Base-by-base conservation (phyloP, 2,888 invertebrate genomes). In the Eurytoma californica region DNA sequence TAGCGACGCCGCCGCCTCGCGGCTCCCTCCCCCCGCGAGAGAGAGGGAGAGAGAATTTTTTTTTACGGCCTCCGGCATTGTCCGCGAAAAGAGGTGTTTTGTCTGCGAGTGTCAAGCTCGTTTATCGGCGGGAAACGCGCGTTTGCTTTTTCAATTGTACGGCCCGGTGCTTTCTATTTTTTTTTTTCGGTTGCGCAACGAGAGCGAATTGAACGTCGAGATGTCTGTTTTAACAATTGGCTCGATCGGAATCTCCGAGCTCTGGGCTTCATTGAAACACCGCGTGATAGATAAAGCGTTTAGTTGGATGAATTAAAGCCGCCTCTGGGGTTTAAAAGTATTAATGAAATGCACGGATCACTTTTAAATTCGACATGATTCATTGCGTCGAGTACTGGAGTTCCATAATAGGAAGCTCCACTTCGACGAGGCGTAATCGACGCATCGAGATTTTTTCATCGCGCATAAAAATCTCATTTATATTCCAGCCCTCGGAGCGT, bases 41-140 rank as follows among this genome's bases (percentile, higher is more conserved):
- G 49, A 49, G 49, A 49, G 53, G 13, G 53, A n/a, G 16, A 53
- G 53, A 12, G 53, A 16, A 53, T 53, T 53, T 53, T 53, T 53
- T 58, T 5, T 60, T 39, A 9, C 39, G 51, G 3, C 9, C n/a
- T 7, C 4, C 63, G 39, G 39, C 18, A 77, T 73, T 74, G 73
- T 70, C 14, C 12, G 13, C 14, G 51, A 28, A 51, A 72, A 69
- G 16, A 16, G 3, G 16, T 80, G 78, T 78, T 77, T 81, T 77
- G 74, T 80, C 30, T 58, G 24, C 53, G 49, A 3, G 74, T 77
- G 81, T 81, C 81, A 79, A 75, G 81, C 58, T 74, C 81, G 79
- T 79, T 79, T 80, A 79, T 49, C 65, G 63, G 20, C 13, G 67
- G 14, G 30, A 53, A 13, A 16, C n/a, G 30, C 24, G 20, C 47